These are phyloP conservation scores for Eurytoma adleriae DNA, from an alignment of 2,888 invertebrate species.

Conservation along the genomic window DNA sequence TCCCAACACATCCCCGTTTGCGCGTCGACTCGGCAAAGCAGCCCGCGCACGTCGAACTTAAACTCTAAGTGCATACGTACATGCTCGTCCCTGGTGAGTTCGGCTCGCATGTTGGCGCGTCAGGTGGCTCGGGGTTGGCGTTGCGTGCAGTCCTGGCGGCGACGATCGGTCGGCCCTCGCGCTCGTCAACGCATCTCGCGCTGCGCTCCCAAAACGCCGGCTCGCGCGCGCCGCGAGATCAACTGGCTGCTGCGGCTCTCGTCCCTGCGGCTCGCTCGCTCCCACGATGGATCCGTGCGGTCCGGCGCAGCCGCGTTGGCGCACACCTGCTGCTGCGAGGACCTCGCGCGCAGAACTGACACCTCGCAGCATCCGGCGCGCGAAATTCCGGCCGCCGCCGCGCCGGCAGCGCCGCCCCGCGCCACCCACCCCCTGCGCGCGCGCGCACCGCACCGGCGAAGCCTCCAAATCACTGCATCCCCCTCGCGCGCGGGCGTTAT, in stretches of 20 bases:
- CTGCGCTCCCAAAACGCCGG: too few relatives aligned
- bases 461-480: neutral
- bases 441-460: neutral
- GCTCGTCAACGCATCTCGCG: neutral
- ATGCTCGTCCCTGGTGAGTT: conserved; percentile 70
- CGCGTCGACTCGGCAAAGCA: neutral
- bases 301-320: neutral
- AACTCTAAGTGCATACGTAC: conserved; percentile 64
- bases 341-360: conserved; percentile 75
- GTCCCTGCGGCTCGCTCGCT: too few relatives aligned
- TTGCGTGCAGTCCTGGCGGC: neutral
- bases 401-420: conserved; percentile 28
- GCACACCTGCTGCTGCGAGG: conserved; percentile 58
- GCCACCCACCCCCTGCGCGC: conserved; percentile 52
- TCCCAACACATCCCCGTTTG: too few relatives aligned
- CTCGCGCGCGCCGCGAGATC: neutral
- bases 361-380: conserved; percentile 73
- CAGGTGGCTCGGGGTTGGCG: neutral
- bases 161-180: neutral
- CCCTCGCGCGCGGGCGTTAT: neutral
- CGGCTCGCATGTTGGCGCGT: conserved; percentile 65
- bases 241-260: too few relatives aligned
- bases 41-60: neutral
- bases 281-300: too few relatives aligned
- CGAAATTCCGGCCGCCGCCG: conserved; percentile 70